Conservation (phyloP, 2,113 vertebrate genomes). For the Hiodon tergisus region DNA sequence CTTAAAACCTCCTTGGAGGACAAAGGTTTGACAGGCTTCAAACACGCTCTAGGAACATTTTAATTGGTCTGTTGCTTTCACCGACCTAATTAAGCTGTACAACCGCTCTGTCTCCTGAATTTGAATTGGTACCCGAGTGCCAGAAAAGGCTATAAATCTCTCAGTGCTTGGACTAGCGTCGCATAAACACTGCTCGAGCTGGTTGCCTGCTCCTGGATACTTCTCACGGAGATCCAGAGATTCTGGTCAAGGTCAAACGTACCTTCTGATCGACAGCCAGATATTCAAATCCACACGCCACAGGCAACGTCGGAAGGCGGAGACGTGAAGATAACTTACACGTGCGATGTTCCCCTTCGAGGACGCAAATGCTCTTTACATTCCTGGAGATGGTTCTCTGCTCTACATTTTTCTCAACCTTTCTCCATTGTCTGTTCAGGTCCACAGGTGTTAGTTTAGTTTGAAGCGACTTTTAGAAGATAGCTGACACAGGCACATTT, state of each 20-base stretch:
- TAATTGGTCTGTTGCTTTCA: constrained; percentile 43
- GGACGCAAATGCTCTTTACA: too few relatives aligned
- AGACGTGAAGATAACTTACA: neutral
- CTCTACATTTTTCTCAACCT: too few relatives aligned
- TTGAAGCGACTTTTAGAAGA: too few relatives aligned
- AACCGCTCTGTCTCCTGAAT: constrained; percentile 20
- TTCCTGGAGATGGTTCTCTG: too few relatives aligned
- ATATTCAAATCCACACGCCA: neutral
- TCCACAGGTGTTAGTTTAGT: too few relatives aligned
- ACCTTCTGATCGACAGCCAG: neutral
- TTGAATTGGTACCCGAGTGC: constrained; percentile 12
- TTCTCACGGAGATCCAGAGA: neutral
- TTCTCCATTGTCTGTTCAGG: too few relatives aligned
- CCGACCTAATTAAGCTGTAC: constrained; percentile 35
- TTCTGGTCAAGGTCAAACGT: neutral
- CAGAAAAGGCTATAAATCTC: constrained; percentile 8
- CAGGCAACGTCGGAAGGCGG: neutral
- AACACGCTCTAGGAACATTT: constrained; percentile 23
- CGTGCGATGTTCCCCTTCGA: too few relatives aligned
- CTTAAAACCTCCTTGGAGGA: constrained; percentile 25
- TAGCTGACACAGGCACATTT: too few relatives aligned
- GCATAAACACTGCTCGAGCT: neutral
- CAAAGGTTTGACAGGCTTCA: constrained; percentile 32
- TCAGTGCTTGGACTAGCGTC: neutral
- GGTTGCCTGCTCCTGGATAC: neutral